Conservation (phyloP, 1,140 invertebrate genomes). For the Oscheius sp. region DNA sequence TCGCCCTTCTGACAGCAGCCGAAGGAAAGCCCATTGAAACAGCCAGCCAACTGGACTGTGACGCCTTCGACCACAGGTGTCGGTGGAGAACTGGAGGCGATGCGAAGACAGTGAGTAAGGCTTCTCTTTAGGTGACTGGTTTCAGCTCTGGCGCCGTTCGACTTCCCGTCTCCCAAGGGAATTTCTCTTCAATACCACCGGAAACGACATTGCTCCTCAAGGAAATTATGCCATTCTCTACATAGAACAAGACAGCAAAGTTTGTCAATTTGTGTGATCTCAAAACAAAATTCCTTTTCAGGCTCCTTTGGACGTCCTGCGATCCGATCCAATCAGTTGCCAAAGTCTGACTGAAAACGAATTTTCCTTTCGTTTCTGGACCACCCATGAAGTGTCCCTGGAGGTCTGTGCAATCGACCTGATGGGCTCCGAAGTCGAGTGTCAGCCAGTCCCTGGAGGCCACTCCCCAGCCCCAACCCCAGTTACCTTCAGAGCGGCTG, state of each 20-base stretch:
- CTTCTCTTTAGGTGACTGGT: neutral
- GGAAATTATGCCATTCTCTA: conserved; percentile 55
- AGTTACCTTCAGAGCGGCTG: conserved; percentile 46
- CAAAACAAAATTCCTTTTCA: neutral
- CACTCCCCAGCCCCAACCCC: conserved; percentile 52
- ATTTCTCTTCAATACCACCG: conserved; percentile 55
- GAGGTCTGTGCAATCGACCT: conserved; percentile 51
- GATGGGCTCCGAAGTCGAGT: conserved; percentile 48
- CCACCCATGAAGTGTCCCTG: conserved; percentile 50
- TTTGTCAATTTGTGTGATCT: neutral
- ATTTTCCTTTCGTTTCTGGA: conserved; percentile 50
- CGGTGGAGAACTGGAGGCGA: conserved; percentile 55
- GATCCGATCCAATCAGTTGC: conserved; percentile 53
- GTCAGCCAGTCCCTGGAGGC: conserved; percentile 46
- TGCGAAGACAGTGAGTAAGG: conserved; percentile 13
- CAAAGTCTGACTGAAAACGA: conserved; percentile 38
- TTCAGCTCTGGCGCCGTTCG: conserved; percentile 47
- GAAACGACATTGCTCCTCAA: conserved; percentile 51
- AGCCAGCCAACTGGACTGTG: conserved; percentile 47
- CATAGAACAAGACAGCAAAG: conserved; percentile 48
- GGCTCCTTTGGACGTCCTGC: conserved; percentile 18
- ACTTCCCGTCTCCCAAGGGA: conserved; percentile 33
- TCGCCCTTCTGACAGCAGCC: conserved; percentile 45
- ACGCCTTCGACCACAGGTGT: conserved; percentile 52
- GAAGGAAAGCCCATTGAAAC: conserved; percentile 47